Evolutionary conservation across 1,140 invertebrate genomes (phyloP).

Genomic region (Lordiphosa stackelbergi): DNA sequence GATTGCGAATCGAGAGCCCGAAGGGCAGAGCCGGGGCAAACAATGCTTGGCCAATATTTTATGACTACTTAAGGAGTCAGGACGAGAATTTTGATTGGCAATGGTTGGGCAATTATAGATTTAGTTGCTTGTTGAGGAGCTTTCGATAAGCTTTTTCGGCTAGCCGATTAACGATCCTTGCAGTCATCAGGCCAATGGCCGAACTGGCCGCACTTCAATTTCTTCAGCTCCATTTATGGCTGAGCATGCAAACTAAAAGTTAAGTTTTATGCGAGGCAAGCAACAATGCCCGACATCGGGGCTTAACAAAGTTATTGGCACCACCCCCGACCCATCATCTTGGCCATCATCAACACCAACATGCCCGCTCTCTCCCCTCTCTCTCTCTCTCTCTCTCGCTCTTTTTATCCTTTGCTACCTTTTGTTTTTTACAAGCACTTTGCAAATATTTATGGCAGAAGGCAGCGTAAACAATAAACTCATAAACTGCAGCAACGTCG

Average conservation of each 20-base stretch:
- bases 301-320: constrained; percentile 67
- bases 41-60: constrained; percentile 36
- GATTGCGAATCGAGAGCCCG: not conserved
- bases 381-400: constrained; percentile 20
- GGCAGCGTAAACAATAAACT: constrained; percentile 70
- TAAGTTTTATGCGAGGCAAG: constrained; percentile 49
- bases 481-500: constrained; percentile 63
- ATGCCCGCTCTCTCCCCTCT: constrained; percentile 21
- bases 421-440: constrained; percentile 74
- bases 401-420: constrained; percentile 32
- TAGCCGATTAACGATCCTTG: not conserved
- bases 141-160: constrained; percentile 18
- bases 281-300: constrained; percentile 20
- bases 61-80: constrained; percentile 33
- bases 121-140: constrained; percentile 48
- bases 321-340: constrained; percentile 13
- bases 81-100: constrained; percentile 55
- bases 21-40: not conserved
- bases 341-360: constrained; percentile 58
- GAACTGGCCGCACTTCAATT: constrained; percentile 42
- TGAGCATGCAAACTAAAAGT: constrained; percentile 68
- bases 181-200: constrained; percentile 16
- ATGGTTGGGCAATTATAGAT: constrained; percentile 68
- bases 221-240: constrained; percentile 64
- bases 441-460: constrained; percentile 72